Evolutionary conservation across 2,797 vertebrate genomes (phyloP), one percentile per base, ranked within the genome.

Genomic region (Adelosebastes latens): DNA sequence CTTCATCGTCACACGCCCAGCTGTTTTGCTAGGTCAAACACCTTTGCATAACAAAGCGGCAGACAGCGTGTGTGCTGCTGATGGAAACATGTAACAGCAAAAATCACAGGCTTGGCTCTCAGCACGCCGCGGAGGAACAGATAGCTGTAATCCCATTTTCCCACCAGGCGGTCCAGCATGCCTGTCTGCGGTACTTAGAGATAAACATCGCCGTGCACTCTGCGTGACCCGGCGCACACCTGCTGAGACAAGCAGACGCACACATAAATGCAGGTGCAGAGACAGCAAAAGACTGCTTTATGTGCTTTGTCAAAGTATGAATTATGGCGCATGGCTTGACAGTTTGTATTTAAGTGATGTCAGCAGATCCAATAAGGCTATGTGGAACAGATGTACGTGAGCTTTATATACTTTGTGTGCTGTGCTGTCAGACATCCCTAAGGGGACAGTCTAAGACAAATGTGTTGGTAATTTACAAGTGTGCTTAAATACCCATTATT

Each of bases 401-500:
- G 92, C 91, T 93, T 91, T 89, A 90, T 93, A 89, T 91, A 93
- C 90, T 91, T 87, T 90, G 81, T 92, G 84, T 88, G 91, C 86
- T 68, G 86, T 20, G 86, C 88, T 88, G 89, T 90, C 89, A 90
- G 85, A 91, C 85, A 32, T 84, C 92, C 91, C 91, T 80, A 16
- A 88, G 92, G 91, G 90, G 90, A 90, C 89, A 84, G 87, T 65
- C 70, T 6, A 85, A 93, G 92, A 94, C 93, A 92, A 93, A 94
- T 92, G 93, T 92, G 92, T 92, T 92, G 93, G 94, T 94, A 94
- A 95, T 95, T 94, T 94, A 95, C 92, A 93, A 95, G 92, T 93
- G 93, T 94, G 94, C 94, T 95, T 94, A 95, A 95, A 94, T 91
- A 92, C 89, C 91, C 92, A 94, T 94, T 95, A 95, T 95, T 95